Percentiles rank a stretch among this genome's conserved stretches.
These are phyloP conservation scores for Hemicentrotus pulcherrimus DNA, from an alignment of 35 echinoderm and acorn worm species.

Conservation along the genomic window DNA sequence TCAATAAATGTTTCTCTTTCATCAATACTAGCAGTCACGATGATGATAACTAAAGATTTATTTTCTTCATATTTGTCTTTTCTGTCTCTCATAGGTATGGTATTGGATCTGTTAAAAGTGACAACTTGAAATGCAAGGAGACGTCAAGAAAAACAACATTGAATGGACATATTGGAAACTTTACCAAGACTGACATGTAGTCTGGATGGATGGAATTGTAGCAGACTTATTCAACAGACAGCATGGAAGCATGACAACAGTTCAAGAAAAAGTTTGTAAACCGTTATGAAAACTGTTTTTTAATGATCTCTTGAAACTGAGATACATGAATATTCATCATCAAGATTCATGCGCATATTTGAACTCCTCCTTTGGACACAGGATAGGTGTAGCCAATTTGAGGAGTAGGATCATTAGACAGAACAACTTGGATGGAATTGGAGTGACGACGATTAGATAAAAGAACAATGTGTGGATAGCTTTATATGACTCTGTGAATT, in stretches of 20 bases:
- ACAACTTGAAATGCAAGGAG: not conserved
- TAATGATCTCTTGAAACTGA: not conserved
- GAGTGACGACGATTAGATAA: not conserved
- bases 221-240: not conserved
- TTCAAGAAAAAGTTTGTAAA: not conserved
- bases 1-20: no score
- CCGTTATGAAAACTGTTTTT: no score
- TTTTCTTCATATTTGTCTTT: not conserved
- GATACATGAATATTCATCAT: not conserved
- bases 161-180: no score
- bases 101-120: not conserved
- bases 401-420: not conserved
- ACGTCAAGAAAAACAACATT: not conserved
- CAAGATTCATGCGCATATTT: not conserved
- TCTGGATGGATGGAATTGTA: not conserved
- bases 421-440: slow-evolving; percentile 10
- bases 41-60: not conserved
- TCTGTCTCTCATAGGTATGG: not conserved
- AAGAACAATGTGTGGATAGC: not conserved
- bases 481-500: slow-evolving; percentile 4
- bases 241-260: not conserved
- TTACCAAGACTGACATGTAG: not conserved
- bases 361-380: not conserved
- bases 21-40: not conserved
- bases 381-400: not conserved